Evolutionary conservation across 2,888 invertebrate species (phyloP).

Genomic region (Leucania comma): DNA sequence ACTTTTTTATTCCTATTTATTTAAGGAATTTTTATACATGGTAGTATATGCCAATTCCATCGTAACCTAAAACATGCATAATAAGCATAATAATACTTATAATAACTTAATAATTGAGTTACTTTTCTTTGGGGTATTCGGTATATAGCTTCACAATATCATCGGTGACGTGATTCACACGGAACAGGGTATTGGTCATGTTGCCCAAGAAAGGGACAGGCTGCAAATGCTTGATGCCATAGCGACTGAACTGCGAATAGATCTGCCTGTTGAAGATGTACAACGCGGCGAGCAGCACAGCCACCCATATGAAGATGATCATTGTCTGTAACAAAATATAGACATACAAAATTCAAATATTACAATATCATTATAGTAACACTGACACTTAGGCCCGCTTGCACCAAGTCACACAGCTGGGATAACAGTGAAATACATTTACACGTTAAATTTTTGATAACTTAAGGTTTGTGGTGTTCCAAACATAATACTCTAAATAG

Average conservation of each 20-base stretch:
- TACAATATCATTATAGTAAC: too few relatives aligned
- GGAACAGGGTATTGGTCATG: slow-evolving; percentile 66
- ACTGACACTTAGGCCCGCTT: too few relatives aligned
- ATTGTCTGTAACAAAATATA: slow-evolving; percentile 47
- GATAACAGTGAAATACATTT: too few relatives aligned
- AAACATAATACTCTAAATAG: too few relatives aligned
- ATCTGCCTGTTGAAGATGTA: slow-evolving; percentile 65
- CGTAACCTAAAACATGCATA: too few relatives aligned
- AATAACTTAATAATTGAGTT: background rate
- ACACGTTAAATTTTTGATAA: too few relatives aligned
- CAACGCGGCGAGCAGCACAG: slow-evolving; percentile 63
- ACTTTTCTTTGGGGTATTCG: slow-evolving; percentile 76
- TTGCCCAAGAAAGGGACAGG: slow-evolving; percentile 75
- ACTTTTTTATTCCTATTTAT: too few relatives aligned
- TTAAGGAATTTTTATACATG: too few relatives aligned
- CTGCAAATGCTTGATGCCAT: slow-evolving; percentile 71
- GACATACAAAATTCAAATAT: too few relatives aligned
- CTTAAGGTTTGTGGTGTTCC: too few relatives aligned
- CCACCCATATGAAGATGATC: slow-evolving; percentile 70
- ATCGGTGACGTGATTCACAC: slow-evolving; percentile 62
- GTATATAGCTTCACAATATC: slow-evolving; percentile 65
- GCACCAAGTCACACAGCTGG: too few relatives aligned
- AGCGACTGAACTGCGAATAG: slow-evolving; percentile 68
- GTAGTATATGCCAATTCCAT: too few relatives aligned
- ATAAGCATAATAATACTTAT: background rate